phyloP scores from a whole-genome alignment of 2,113 vertebrate species.

The Melanerpes aurifrons region DNA sequence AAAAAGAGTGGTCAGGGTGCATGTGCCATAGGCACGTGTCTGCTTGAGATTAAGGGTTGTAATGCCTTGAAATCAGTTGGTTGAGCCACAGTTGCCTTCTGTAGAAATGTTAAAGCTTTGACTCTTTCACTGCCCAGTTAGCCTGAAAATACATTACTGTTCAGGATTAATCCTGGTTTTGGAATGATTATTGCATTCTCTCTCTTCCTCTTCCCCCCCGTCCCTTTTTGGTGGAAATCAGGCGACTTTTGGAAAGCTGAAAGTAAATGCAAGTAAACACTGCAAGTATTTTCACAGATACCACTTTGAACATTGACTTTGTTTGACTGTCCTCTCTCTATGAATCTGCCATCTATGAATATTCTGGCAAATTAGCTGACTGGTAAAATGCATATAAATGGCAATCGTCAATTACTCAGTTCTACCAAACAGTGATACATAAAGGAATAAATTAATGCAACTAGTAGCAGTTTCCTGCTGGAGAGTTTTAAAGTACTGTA shows the following conservation, averaged over 20 bases:
- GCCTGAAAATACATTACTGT: not conserved
- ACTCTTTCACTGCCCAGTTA: not conserved
- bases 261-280: constrained; percentile 14
- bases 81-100: not conserved
- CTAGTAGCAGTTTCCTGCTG: constrained; percentile 33
- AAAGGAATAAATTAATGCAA: constrained; percentile 8
- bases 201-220: not conserved
- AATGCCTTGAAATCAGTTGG: not conserved
- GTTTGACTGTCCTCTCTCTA: not conserved
- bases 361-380: constrained; percentile 2
- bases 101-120: not conserved
- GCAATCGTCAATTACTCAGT: not conserved
- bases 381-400: not conserved
- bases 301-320: not conserved
- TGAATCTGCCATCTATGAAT: not conserved
- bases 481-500: constrained; percentile 36
- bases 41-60: not conserved
- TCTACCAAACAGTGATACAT: not conserved
- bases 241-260: not conserved
- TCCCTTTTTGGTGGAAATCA: not conserved
- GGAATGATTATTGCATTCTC: not conserved
- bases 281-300: not conserved
- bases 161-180: not conserved
- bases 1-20: not conserved
- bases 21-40: rapidly evolving